Base-by-base conservation (phyloP, 2,113 vertebrate species). In the Oreochromis aureus region DNA sequence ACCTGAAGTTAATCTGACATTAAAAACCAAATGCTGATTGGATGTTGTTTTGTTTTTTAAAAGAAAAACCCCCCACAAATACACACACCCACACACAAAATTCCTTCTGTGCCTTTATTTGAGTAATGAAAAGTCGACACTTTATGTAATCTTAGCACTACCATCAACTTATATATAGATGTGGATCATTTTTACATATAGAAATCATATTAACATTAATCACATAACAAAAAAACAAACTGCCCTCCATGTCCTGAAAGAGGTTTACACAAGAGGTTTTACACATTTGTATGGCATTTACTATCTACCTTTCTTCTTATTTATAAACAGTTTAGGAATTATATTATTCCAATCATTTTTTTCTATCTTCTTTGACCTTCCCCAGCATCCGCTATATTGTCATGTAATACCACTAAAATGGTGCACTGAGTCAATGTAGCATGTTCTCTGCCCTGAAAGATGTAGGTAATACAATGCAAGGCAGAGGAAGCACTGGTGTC, bases 331-430 rank as follows among this genome's bases (percentile, higher is more conserved):
- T 39, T 41, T 58, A 30, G 56, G 13, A 58, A 12, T n/a, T 89
- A 30, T 92, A 24, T 92, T 90, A 87, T 87, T 87, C 34, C 61
- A 24, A 39, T 95, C 80, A 27, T 95, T 96, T 61, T 53, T 2
- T 34, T 15, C 58, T 91, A 66, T 97, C 96, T 81, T 96, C 95
- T 89, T 96, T 97, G 15, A 96, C 80, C 86, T 96, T 97, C 96
- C 97, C 97, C 22, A 97, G 87, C 89, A 97, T 96, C 5, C 97
- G 95, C 78, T 15, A 27, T 69, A 39, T 39, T 46, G 22, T 6
- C n/a, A 11, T 6, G 15, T 51, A 22, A n/a, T 54, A n/a, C 9
- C 53, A 22, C 51, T n/a, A 22, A 24, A 24, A 24, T 24, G 54
- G n/a, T 22, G n/a, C 54, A 11, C 2, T 55, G n/a, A 55, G n/a